Evolutionary conservation across 1,140 invertebrate genomes (phyloP).

Genomic region (Drosophila murphyi): DNA sequence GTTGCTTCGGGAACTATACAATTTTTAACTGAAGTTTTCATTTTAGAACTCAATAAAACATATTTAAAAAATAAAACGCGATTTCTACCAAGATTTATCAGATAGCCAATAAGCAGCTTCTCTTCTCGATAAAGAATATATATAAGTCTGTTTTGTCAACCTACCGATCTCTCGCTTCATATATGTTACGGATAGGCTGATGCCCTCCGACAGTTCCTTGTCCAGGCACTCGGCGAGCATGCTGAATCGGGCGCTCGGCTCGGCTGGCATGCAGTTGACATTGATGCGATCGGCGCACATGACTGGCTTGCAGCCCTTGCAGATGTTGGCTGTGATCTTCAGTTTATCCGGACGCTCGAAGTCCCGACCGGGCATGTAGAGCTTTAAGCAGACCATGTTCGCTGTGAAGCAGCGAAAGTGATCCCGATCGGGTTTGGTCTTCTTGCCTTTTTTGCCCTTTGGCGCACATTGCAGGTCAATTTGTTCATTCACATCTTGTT

Average conservation of each 20-base stretch:
- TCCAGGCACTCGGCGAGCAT: slow-evolving; percentile 54
- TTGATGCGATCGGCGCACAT: slow-evolving; percentile 50
- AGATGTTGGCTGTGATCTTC: slow-evolving; percentile 31
- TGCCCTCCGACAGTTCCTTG: slow-evolving; percentile 50
- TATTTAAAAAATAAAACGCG: no score
- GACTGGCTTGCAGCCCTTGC: slow-evolving; percentile 40
- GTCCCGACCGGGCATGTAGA: slow-evolving; percentile 61
- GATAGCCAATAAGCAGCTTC: no score
- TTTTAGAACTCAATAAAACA: no score
- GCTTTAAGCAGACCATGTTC: slow-evolving; percentile 53
- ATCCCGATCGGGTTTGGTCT: slow-evolving; percentile 29
- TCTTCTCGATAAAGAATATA: no score
- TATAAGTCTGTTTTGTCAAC: neutral
- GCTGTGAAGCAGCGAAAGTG: slow-evolving; percentile 33
- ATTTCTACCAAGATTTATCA: neutral
- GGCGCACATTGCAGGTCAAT: neutral
- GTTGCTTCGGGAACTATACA: no score
- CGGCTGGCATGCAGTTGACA: slow-evolving; percentile 45
- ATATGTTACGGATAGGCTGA: slow-evolving; percentile 45
- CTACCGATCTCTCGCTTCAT: slow-evolving; percentile 61
- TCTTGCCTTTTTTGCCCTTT: slow-evolving; percentile 33
- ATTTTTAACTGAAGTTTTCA: no score
- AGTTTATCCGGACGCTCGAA: slow-evolving; percentile 41
- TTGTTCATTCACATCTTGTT: neutral
- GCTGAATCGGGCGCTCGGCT: slow-evolving; percentile 33